phyloP scores from a whole-genome alignment of 2,888 invertebrate genomes.

The Chromoteleia sp. region DNA sequence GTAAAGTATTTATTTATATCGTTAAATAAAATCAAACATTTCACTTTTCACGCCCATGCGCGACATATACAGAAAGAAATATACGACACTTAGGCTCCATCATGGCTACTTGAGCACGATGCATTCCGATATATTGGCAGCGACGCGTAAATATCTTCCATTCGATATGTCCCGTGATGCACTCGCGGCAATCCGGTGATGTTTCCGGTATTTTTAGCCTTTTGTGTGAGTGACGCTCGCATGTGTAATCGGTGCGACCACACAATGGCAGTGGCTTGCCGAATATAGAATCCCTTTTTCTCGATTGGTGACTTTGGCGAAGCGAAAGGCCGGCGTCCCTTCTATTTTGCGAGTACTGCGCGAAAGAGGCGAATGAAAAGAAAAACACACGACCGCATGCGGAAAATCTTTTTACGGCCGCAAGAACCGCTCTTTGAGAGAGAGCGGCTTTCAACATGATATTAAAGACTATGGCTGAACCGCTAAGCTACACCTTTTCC shows the following conservation, averaged over 20 bases:
- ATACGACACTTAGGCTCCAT: conserved; percentile 36
- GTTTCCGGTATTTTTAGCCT: conserved; percentile 75
- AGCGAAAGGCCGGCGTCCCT: conserved; percentile 49
- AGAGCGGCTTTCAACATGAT: conserved; percentile 33
- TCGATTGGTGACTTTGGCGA: conserved; percentile 72
- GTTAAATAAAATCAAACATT: conserved; percentile 16
- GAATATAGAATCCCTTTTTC: conserved; percentile 69
- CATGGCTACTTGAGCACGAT: conserved; percentile 54
- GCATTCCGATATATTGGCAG: conserved; percentile 42
- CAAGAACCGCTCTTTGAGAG: conserved; percentile 44
- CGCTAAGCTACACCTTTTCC: conserved; percentile 15
- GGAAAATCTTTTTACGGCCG: conserved; percentile 53
- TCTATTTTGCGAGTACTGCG: conserved; percentile 51
- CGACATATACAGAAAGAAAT: conserved; percentile 20
- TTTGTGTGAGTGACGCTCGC: conserved; percentile 75
- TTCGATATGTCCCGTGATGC: conserved; percentile 59
- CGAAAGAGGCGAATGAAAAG: conserved; percentile 69
- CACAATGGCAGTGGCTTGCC: conserved; percentile 68
- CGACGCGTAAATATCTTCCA: conserved; percentile 65
- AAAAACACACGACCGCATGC: conserved; percentile 53
- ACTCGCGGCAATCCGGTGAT: conserved; percentile 72
- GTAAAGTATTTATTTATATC: not conserved
- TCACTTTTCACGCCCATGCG: not conserved
- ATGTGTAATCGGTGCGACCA: conserved; percentile 75
- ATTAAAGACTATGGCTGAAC: conserved; percentile 26